These are phyloP conservation scores for Esox lucius DNA, from an alignment of 2,797 vertebrate species.

Conservation along the genomic window DNA sequence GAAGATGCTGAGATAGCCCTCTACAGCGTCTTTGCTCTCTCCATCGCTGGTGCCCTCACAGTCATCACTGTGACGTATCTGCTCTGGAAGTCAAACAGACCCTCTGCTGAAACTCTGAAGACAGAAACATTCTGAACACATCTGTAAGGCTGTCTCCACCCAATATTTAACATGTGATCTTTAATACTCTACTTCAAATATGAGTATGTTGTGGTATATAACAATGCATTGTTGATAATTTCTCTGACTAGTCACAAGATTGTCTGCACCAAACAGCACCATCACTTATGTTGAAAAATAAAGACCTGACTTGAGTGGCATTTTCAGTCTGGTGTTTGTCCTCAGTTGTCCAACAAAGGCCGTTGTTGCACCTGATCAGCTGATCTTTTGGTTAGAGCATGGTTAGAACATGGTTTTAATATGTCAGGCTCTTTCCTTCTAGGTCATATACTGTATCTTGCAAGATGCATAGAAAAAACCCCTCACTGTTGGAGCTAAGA, in stretches of 20 bases:
- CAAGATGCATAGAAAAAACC: too few relatives aligned
- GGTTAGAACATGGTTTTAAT: not conserved
- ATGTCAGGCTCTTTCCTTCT: not conserved
- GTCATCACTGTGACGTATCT: slow-evolving; percentile 28
- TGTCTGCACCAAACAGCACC: not conserved
- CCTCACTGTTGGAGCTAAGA: too few relatives aligned
- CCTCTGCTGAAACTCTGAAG: not conserved
- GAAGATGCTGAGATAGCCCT: slow-evolving; percentile 60
- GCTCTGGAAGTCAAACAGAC: slow-evolving; percentile 25
- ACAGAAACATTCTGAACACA: not conserved
- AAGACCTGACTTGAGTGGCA: not conserved
- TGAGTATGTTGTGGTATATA: not conserved
- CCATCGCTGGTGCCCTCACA: slow-evolving; percentile 36
- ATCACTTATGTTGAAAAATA: not conserved
- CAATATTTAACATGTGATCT: not conserved
- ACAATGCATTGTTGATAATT: not conserved
- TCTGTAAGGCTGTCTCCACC: not conserved
- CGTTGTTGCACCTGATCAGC: not conserved
- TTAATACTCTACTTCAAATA: not conserved
- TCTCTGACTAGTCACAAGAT: not conserved
- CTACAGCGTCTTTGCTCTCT: slow-evolving; percentile 53
- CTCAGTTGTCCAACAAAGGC: not conserved
- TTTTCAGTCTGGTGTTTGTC: not conserved
- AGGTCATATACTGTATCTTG: not conserved
- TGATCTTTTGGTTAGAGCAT: not conserved